These are phyloP conservation scores for Lethrus apterus DNA, from an alignment of 1,140 invertebrate genomes.

Conservation along the genomic window DNA sequence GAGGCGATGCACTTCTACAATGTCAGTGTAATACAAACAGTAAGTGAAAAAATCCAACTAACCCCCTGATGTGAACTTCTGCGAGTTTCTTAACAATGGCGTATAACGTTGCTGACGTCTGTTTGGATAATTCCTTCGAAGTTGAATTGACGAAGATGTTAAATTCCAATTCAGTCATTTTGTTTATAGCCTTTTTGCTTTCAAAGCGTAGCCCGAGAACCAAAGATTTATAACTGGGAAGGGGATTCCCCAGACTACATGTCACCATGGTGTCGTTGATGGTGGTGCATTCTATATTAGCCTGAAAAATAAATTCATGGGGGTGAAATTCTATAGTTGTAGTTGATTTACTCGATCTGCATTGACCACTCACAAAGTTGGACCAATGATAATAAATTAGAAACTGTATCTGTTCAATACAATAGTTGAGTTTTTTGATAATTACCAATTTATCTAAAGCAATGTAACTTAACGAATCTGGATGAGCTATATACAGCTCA, in stretches of 20 bases:
- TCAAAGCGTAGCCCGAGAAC: slow-evolving; percentile 72
- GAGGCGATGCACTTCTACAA: slow-evolving; percentile 43
- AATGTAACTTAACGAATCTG: slow-evolving; percentile 71
- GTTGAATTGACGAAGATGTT: slow-evolving; percentile 80
- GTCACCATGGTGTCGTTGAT: slow-evolving; percentile 66
- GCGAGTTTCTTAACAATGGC: slow-evolving; percentile 73
- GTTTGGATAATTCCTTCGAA: slow-evolving; percentile 56
- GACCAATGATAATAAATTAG: no score
- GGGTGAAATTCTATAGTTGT: slow-evolving; percentile 12
- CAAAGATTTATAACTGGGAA: slow-evolving; percentile 54
- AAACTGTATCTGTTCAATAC: background rate
- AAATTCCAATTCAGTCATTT: slow-evolving; percentile 66
- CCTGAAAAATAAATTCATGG: slow-evolving; percentile 19
- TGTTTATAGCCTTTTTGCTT: slow-evolving; percentile 59
- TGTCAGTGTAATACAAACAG: no score
- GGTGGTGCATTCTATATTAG: slow-evolving; percentile 56
- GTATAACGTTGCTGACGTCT: slow-evolving; percentile 48
- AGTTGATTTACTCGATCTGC: slow-evolving; percentile 4
- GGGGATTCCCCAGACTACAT: slow-evolving; percentile 85
- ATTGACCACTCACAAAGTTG: no score
- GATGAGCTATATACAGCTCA: slow-evolving; percentile 72
- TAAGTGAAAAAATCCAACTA: no score
- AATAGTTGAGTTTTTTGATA: slow-evolving; percentile 12
- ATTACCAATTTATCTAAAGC: slow-evolving; percentile 35
- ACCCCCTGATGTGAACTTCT: slow-evolving; percentile 75